Conservation (phyloP, 2,113 vertebrate genomes). For the Oreochromis spilurus region DNA sequence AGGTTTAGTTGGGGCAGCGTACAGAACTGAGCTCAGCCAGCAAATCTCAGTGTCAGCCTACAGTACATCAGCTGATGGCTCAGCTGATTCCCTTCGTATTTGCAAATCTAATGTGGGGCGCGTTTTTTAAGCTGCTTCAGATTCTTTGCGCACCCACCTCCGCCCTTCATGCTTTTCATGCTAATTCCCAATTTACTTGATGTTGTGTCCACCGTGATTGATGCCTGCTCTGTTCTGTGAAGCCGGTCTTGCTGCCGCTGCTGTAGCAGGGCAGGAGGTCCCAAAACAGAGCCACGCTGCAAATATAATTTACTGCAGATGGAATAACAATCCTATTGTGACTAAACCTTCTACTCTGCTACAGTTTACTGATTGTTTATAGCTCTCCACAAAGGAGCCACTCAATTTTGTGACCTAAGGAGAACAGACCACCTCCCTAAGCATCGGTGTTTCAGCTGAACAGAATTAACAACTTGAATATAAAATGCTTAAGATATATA, state of each 20-base stretch:
- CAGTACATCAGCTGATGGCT: neutral
- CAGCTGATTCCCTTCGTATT: neutral
- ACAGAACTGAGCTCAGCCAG: neutral
- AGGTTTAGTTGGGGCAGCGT: neutral
- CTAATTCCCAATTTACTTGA: neutral
- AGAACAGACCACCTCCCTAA: neutral
- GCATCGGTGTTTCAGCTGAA: neutral
- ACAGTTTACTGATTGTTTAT: neutral
- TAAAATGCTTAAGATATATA: rapidly evolving
- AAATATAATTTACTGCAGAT: neutral
- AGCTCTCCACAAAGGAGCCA: neutral
- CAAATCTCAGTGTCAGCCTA: neutral
- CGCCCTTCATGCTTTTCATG: neutral
- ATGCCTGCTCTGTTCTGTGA: neutral
- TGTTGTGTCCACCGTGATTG: neutral
- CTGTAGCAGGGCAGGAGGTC: neutral
- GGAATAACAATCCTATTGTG: neutral
- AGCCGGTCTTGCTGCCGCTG: neutral
- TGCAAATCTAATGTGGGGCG: neutral
- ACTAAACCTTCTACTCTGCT: neutral
- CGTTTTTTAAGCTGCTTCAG: neutral
- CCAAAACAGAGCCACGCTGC: neutral
- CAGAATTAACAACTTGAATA: neutral
- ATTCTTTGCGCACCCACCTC: neutral
- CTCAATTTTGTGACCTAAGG: neutral